phyloP scores from a whole-genome alignment of 1,140 invertebrate genomes.

The Dryas iulia region DNA sequence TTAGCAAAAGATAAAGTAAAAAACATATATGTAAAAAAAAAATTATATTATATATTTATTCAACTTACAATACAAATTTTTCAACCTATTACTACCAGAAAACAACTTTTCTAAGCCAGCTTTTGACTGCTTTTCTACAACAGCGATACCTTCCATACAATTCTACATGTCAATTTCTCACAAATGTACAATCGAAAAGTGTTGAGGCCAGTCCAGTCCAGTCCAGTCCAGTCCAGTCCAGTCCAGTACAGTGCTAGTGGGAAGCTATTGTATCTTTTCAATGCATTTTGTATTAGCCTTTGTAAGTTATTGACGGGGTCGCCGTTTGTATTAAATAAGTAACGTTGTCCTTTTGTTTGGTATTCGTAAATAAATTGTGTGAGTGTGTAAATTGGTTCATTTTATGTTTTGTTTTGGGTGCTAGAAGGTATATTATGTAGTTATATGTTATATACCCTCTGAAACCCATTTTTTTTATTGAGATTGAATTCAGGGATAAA shows the following conservation, averaged over 20 bases:
- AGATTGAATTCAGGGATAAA: no score
- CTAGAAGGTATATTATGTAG: no score
- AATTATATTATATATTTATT: no score
- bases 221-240: neutral
- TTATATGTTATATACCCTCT: no score
- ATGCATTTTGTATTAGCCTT: slow-evolving; percentile 23
- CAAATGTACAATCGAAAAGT: slow-evolving; percentile 1
- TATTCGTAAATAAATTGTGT: slow-evolving; percentile 6
- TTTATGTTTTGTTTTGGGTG: neutral
- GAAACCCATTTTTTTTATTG: no score
- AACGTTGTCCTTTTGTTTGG: slow-evolving; percentile 4
- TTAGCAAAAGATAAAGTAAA: no score
- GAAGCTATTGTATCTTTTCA: slow-evolving; percentile 8
- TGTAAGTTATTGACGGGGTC: slow-evolving; percentile 5
- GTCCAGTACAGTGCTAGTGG: no score
- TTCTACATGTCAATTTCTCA: neutral
- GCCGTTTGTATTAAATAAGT: slow-evolving; percentile 5
- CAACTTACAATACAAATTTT: no score
- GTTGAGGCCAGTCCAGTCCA: neutral
- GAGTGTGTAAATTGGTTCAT: neutral
- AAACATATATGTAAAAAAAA: no score
- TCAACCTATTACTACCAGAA: no score
- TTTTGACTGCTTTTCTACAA: neutral
- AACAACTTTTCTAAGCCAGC: neutral
- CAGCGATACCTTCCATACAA: neutral